Evolutionary conservation across 2,888 invertebrate species (phyloP).

Genomic region (Aethes cnicana): DNA sequence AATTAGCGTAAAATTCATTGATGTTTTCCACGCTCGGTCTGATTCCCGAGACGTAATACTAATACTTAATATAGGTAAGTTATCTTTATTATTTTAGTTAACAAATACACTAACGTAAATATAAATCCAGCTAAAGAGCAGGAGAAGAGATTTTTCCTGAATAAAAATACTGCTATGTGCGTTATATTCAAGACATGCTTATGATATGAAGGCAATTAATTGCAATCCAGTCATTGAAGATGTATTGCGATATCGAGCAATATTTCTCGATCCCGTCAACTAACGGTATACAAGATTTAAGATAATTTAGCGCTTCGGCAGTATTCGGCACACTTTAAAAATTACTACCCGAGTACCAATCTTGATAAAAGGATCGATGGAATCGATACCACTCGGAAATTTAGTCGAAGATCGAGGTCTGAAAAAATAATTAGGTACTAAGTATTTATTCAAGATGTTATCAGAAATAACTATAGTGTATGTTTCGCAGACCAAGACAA

Average conservation of each 20-base stretch:
- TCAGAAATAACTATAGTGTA: not conserved
- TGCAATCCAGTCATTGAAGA: not conserved
- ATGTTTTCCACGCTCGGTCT: no score
- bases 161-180: no score
- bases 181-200: not conserved
- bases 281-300: slow-evolving; percentile 19
- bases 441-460: slow-evolving; percentile 7
- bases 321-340: slow-evolving; percentile 21
- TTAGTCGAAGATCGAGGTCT: slow-evolving; percentile 13
- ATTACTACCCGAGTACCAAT: slow-evolving; percentile 19
- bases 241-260: slow-evolving; percentile 1
- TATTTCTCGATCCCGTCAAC: not conserved
- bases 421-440: slow-evolving; percentile 7
- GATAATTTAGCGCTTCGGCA: slow-evolving; percentile 26
- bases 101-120: no score
- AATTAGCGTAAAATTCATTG: no score
- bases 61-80: no score
- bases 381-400: slow-evolving; percentile 18
- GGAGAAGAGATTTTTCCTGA: no score
- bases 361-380: slow-evolving; percentile 18
- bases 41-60: no score
- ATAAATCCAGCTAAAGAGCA: no score
- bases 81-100: no score
- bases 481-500: not conserved
- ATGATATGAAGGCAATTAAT: not conserved